These are phyloP conservation scores for Chromobotia macracanthus DNA, from an alignment of 2,797 vertebrate species.

Conservation along the genomic window DNA sequence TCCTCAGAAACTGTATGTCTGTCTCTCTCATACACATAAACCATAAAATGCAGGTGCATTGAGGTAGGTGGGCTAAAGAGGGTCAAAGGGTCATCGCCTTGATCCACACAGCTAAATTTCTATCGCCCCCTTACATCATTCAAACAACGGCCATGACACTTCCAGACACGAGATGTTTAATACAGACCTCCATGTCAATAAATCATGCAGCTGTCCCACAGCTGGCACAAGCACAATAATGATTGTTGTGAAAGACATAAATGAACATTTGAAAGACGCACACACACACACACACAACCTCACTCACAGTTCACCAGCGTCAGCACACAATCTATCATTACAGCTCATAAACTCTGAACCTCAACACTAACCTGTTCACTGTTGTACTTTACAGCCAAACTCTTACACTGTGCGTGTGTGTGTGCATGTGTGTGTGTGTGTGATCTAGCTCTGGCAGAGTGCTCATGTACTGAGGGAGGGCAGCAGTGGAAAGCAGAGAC, in stretches of 20 bases:
- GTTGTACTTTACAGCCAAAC: not conserved
- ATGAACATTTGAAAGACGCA: slow-evolving; percentile 5
- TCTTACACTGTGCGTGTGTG: not conserved
- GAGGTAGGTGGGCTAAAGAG: not conserved
- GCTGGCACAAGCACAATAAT: slow-evolving; percentile 1
- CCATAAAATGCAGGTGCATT: too few species aligned
- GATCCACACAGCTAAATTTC: not conserved
- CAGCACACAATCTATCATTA: slow-evolving; percentile 32
- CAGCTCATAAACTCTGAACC: slow-evolving; percentile 33
- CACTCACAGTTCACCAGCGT: not conserved
- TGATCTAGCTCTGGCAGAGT: not conserved
- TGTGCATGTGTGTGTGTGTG: not conserved
- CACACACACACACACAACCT: not conserved
- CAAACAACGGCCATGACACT: not conserved
- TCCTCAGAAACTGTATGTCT: too few species aligned
- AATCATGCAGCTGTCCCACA: slow-evolving; percentile 24
- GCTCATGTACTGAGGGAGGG: not conserved
- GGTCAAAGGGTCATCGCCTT: not conserved
- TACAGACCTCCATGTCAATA: slow-evolving; percentile 10
- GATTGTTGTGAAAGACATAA: slow-evolving; percentile 10
- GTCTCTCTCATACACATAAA: too few species aligned
- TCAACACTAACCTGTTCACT: not conserved
- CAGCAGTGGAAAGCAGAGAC: not conserved
- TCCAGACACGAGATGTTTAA: not conserved
- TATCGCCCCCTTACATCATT: not conserved